Percentiles rank a stretch among this genome's conserved stretches.
phyloP scores from a whole-genome alignment of 2,797 vertebrate genomes.

The Zonotrichia albicollis region DNA sequence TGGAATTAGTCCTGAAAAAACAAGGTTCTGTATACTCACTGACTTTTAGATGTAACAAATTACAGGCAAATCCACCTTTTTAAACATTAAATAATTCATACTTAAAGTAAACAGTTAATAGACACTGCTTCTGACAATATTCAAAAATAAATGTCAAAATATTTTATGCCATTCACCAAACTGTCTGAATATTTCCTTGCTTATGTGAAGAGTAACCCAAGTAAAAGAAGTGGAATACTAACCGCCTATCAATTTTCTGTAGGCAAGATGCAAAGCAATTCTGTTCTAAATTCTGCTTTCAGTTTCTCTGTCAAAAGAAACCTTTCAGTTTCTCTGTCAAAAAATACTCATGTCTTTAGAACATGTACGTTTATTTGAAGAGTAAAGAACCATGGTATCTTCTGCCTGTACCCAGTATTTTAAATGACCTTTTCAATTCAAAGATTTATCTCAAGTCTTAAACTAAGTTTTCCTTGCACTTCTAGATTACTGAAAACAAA shows the following conservation, averaged over 20 bases:
- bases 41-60: background rate
- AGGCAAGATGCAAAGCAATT: background rate
- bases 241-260: background rate
- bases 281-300: background rate
- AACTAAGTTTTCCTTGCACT: background rate
- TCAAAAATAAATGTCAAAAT: background rate
- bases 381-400: background rate
- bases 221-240: background rate
- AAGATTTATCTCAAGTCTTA: background rate
- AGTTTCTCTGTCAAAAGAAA: background rate
- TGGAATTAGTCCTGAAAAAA: background rate
- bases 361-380: background rate
- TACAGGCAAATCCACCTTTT: background rate
- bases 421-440: background rate
- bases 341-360: background rate
- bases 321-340: background rate
- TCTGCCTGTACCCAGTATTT: background rate
- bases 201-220: background rate
- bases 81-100: background rate
- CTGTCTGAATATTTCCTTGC: background rate
- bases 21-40: background rate
- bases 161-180: background rate
- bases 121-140: background rate
- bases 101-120: background rate
- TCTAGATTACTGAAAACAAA: background rate